A percentile compares a stretch with the other conserved stretches of the same genome.
These are phyloP conservation scores for Amorpha juglandis DNA, from an alignment of 2,888 invertebrate species.

Conservation along the genomic window DNA sequence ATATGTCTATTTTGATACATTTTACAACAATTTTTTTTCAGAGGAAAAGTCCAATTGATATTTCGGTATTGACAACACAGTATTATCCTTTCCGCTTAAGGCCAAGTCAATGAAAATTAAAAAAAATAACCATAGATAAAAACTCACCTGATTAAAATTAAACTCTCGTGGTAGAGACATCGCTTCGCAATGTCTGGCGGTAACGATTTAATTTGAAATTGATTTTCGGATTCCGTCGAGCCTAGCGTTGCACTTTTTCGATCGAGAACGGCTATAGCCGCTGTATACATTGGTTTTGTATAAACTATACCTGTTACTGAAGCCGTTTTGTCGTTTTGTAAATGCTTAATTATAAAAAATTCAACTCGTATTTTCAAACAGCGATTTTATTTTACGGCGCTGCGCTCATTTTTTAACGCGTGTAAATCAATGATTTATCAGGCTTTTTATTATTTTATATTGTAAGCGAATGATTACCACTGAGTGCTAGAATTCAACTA, in stretches of 20 bases:
- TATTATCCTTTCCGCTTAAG: too few relatives aligned
- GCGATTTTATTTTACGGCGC: not conserved
- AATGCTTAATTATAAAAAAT: not conserved
- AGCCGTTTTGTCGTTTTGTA: conserved; percentile 67
- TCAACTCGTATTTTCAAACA: not conserved
- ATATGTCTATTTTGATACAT: too few relatives aligned
- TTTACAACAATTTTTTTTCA: too few relatives aligned
- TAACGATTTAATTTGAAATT: conserved; percentile 62
- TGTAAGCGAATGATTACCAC: not conserved
- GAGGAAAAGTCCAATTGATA: too few relatives aligned
- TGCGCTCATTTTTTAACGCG: not conserved
- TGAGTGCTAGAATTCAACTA: not conserved
- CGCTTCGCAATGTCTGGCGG: conserved; percentile 71
- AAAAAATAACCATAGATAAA: too few relatives aligned
- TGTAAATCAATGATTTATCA: not conserved
- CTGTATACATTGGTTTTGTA: conserved; percentile 70
- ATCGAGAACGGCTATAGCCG: conserved; percentile 65
- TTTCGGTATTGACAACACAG: too few relatives aligned
- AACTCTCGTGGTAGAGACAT: conserved; percentile 87
- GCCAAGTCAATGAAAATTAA: too few relatives aligned
- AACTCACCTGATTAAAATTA: conserved; percentile 83
- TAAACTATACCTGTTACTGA: conserved; percentile 46
- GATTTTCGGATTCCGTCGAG: conserved; percentile 76
- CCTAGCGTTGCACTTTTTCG: conserved; percentile 53
- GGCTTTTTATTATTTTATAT: not conserved